Evolutionary conservation across 92 coral and sea anemone genomes (phyloP).

Genomic region (Parazoanthus darwini): DNA sequence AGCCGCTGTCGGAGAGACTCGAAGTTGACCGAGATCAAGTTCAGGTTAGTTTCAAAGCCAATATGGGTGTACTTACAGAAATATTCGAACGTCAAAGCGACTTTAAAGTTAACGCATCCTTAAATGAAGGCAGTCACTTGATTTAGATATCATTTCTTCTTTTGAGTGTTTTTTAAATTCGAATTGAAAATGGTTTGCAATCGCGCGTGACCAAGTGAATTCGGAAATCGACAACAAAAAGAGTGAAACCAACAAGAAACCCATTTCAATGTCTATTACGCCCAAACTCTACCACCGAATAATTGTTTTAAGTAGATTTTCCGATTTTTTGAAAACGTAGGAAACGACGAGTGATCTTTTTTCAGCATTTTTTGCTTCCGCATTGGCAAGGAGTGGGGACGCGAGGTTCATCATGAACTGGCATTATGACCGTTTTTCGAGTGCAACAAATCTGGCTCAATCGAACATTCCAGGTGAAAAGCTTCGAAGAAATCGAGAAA

Average conservation of each 20-base stretch:
- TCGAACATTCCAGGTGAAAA: conserved; percentile 19
- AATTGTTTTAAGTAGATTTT: neutral
- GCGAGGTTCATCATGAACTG: neutral
- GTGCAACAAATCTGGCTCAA: neutral
- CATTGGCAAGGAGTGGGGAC: neutral
- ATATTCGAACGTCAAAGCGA: neutral
- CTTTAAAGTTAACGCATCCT: neutral
- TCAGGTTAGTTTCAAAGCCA: conserved; percentile 65
- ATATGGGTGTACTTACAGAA: conserved; percentile 6
- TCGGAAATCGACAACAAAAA: conserved; percentile 41
- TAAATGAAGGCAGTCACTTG: neutral
- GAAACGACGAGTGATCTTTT: neutral
- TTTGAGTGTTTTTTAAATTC: conserved; percentile 1
- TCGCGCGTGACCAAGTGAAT: conserved; percentile 43
- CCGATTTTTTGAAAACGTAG: neutral
- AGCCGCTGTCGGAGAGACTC: conserved; percentile 89
- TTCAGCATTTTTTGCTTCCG: neutral
- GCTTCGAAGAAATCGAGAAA: neutral
- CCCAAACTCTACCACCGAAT: neutral
- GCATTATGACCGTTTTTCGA: neutral
- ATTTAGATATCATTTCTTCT: neutral
- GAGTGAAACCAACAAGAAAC: conserved; percentile 38
- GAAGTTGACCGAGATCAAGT: conserved; percentile 89
- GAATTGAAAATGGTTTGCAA: conserved; percentile 6
- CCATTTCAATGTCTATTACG: conserved; percentile 19